A percentile compares a stretch with the other conserved stretches of the same genome.
phyloP scores from a whole-genome alignment of 1,140 invertebrate genomes.

The Nylanderia fulva region DNA sequence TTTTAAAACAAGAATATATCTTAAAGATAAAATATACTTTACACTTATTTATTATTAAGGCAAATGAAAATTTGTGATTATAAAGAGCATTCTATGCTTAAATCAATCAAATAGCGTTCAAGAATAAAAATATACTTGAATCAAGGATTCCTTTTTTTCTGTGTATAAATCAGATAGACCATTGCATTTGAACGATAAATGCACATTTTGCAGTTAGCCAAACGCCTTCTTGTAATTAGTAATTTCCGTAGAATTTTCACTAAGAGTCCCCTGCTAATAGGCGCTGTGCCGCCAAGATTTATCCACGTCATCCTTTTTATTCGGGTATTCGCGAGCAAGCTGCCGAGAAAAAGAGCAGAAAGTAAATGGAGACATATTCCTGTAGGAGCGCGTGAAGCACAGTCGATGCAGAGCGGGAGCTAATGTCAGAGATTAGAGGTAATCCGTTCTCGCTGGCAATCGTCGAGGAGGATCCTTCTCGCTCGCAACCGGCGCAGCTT shows the following conservation, averaged over 20 bases:
- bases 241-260: constrained; percentile 47
- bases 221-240: constrained; percentile 63
- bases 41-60: too few species aligned
- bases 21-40: too few species aligned
- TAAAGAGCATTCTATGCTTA: too few species aligned
- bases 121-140: too few species aligned
- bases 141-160: too few species aligned
- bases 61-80: too few species aligned
- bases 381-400: constrained; percentile 67
- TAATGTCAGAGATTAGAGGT: constrained; percentile 77
- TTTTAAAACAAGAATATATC: too few species aligned
- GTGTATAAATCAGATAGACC: neutral
- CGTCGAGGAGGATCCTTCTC: constrained; percentile 63
- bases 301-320: constrained; percentile 64
- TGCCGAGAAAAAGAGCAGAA: constrained; percentile 55
- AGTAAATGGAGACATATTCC: constrained; percentile 72
- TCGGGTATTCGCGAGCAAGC: constrained; percentile 56
- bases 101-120: too few species aligned
- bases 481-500: constrained; percentile 56
- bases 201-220: constrained; percentile 24
- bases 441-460: constrained; percentile 73
- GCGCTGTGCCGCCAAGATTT: constrained; percentile 59
- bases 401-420: constrained; percentile 64
- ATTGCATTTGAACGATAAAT: neutral
- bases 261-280: constrained; percentile 7